Evolutionary conservation across 1,140 invertebrate genomes (phyloP), one percentile per base, ranked within the genome.

Genomic region (Zaprionus vittiger): DNA sequence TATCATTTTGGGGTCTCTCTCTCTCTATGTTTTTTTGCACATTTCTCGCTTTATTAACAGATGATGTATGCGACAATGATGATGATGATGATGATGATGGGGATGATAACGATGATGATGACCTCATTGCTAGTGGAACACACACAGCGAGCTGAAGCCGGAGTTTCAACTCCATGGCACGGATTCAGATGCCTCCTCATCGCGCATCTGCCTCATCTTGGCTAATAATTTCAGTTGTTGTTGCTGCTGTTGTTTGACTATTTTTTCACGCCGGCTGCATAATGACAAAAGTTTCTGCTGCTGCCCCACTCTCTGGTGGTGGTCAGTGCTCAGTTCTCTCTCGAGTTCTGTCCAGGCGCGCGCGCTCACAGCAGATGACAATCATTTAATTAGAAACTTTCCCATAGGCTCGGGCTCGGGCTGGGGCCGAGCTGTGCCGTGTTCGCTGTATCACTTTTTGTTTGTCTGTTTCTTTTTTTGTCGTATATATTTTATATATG

Each of bases 341-440:
- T 26, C 62, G 65, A 80, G 71, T 84, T 80, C 28, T 71, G 72
- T 69, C 69, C 65, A 59, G 70, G 63, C 66, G 79, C 77, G 72
- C 77, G 79, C 71, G 81, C 77, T 69, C 79, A 80, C 68, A 69
- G 77, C 79, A 92, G 91, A 92, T 92, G 90, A 92, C 91, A 92
- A 92, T 92, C 91, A 92, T 92, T 92, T 92, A 92, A 92, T 92
- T 92, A 92, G 91, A 92, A 92, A 92, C 86, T 92, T 92, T 92
- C 91, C 91, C 91, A 92, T 92, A 92, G 91, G 91, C 91, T 91
- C 81, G 74, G 57, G 62, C 76, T 74, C 81, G 74, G 57, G 62
- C 76, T 74, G 70, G 70, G 75, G 57, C 60, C 31, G 31, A 34
- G 44, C 73, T 34, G 59, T 66, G 38, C 31, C n/a, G n/a, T 17